Conservation (phyloP, 2,888 invertebrate genomes). For the Ophion slaviceki region DNA sequence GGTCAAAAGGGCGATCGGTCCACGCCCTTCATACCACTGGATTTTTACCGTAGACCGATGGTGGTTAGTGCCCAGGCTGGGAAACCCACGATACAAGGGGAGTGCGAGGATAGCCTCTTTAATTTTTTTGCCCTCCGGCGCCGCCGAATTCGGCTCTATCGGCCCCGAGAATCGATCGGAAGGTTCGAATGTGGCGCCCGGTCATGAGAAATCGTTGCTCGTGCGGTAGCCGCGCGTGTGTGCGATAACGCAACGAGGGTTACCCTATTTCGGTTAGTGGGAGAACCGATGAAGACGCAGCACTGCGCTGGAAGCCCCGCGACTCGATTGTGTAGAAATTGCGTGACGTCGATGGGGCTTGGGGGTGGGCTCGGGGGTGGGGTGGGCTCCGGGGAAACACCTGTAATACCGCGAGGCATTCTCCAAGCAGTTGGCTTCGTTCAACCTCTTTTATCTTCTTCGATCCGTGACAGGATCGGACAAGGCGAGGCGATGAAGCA, state of each 20-base stretch:
- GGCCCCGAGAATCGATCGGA: background rate
- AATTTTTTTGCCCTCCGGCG: background rate
- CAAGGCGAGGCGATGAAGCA: no score
- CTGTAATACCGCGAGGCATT: no score
- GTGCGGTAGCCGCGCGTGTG: background rate
- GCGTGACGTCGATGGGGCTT: background rate
- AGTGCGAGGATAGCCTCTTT: background rate
- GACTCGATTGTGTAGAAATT: background rate
- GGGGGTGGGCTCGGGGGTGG: no score
- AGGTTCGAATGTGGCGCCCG: background rate
- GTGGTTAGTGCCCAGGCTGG: background rate
- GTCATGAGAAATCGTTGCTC: background rate
- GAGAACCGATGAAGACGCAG: slow-evolving; percentile 22
- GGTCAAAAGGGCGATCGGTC: background rate
- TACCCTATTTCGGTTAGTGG: background rate
- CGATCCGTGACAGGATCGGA: no score
- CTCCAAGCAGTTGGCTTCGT: no score
- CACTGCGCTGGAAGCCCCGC: slow-evolving; percentile 2
- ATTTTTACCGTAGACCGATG: no score
- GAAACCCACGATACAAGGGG: background rate
- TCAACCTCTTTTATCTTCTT: no score
- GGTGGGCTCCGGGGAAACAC: no score
- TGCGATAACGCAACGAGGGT: slow-evolving; percentile 10
- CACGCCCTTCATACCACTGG: background rate
- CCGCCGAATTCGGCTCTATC: background rate